Conservation (phyloP, 30 jellyfish, hydroid and myxozoan species). For the Mastigias papua region DNA sequence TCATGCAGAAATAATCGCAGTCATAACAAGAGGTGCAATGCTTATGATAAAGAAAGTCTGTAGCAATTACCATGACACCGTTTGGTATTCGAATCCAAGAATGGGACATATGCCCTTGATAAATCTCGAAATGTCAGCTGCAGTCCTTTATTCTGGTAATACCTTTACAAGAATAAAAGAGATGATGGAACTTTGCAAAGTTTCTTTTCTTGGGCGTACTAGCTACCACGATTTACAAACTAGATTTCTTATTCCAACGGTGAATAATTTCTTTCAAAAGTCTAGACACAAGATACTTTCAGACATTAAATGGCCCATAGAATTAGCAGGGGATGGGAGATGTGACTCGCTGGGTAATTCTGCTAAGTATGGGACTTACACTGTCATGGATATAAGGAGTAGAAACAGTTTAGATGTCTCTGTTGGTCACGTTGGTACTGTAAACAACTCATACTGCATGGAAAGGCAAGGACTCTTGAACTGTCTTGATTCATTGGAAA, state of each 20-base stretch:
- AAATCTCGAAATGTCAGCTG: slow-evolving; percentile 36
- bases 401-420: slow-evolving; percentile 25
- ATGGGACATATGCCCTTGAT: slow-evolving; percentile 16
- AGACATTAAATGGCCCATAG: slow-evolving; percentile 5
- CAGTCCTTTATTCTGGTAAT: slow-evolving; percentile 32
- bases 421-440: slow-evolving; percentile 30
- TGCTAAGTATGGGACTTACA: slow-evolving; percentile 57
- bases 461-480: slow-evolving; percentile 51
- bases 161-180: slow-evolving; percentile 31
- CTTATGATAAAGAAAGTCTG: not conserved
- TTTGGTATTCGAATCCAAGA: slow-evolving; percentile 29
- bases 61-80: slow-evolving; percentile 17
- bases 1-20: slow-evolving; percentile 13
- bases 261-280: slow-evolving; percentile 1
- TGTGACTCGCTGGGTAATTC: slow-evolving; percentile 50
- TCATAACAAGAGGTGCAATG: not conserved
- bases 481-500: slow-evolving; percentile 20
- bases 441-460: slow-evolving; percentile 28
- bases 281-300: slow-evolving; percentile 4
- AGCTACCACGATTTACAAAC: slow-evolving; percentile 35
- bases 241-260: slow-evolving; percentile 13
- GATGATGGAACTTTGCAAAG: slow-evolving; percentile 21
- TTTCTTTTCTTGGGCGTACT: slow-evolving; percentile 23
- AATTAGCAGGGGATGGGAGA: slow-evolving; percentile 59
- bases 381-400: slow-evolving; percentile 53